Conservation (phyloP, 2,888 invertebrate genomes). For the Proisotoma minuta region DNA sequence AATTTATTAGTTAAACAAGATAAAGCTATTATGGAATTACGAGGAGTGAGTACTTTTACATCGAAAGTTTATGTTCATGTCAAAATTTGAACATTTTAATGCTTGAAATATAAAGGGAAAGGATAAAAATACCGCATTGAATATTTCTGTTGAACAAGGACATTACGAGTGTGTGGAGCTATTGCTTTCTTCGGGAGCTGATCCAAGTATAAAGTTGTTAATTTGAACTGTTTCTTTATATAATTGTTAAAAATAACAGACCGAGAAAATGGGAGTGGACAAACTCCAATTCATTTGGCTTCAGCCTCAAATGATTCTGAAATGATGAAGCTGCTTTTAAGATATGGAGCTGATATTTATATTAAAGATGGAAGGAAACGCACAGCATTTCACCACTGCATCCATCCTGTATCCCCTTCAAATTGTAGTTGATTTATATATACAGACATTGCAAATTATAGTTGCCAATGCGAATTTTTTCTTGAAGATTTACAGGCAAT, state of each 20-base stretch:
- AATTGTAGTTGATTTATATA: not conserved
- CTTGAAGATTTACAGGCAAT: not conserved
- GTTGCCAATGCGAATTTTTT: not conserved
- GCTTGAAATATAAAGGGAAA: not conserved
- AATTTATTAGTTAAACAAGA: slow-evolving; percentile 5
- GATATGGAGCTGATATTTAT: slow-evolving; percentile 65
- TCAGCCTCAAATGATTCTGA: slow-evolving; percentile 76
- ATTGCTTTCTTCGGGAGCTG: slow-evolving; percentile 70
- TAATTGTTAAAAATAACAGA: not conserved
- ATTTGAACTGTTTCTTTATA: not conserved
- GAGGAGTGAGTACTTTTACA: not conserved
- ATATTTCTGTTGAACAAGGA: slow-evolving; percentile 61
- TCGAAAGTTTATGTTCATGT: too few relatives aligned
- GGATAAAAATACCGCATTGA: not conserved
- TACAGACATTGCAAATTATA: not conserved
- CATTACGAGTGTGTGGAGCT: slow-evolving; percentile 65
- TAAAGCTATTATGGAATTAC: not conserved
- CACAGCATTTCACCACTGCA: slow-evolving; percentile 3
- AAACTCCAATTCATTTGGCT: slow-evolving; percentile 75
- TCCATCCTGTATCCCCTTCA: not conserved
- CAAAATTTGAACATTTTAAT: too few relatives aligned
- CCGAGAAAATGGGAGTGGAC: slow-evolving; percentile 61
- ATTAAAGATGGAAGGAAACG: slow-evolving; percentile 58
- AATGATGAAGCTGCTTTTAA: slow-evolving; percentile 68
- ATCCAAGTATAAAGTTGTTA: not conserved